Base-by-base conservation (phyloP, 2,888 invertebrate genomes). In the Tineola bisselliella region DNA sequence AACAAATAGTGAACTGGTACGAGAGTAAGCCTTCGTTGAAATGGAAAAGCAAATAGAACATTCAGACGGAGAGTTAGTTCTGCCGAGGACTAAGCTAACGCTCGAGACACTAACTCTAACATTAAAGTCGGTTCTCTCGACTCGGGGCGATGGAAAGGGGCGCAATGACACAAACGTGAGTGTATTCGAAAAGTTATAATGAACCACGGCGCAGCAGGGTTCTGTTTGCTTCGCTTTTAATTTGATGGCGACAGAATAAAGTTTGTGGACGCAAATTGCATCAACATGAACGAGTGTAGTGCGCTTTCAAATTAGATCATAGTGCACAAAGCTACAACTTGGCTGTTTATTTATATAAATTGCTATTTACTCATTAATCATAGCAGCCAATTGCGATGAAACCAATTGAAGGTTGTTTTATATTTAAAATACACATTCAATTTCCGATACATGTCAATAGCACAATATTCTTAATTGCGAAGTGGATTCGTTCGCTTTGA, bases 171-270 rank as follows among this genome's bases (percentile, higher is more conserved):
- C 60, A 60, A 48, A 44, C 48, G 60, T 60, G 60, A 60, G 44
- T 60, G 60, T 44, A 60, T 60, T 60, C 43, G 60, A 60, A 33
- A 60, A 60, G 60, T 60, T 60, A 60, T 60, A 60, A 60, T 60
- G 60, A 60, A 60, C 60, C 15, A 11, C 60, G 59, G 44, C 18
- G 60, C 48, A 44, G 44, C 59, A 43, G 19, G 60, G 18, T 33
- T 58, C 58, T 15, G 33, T 33, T 33, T 33, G 58, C 33, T 8
- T 58, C 31, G 31, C 33, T 31, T 58, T 58, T 54, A 54, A 54
- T 54, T 33, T 15, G 33, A 58, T 58, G 58, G 58, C 58, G 33
- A 58, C 58, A 58, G 54, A 54, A 54, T 54, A 54, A 54, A 25
- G 54, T 54, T 54, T 54, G 12, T 54, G 25, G 19, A 54, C 25